These are phyloP conservation scores for Agriopis marginaria DNA, from an alignment of 2,888 invertebrate species.

Conservation along the genomic window DNA sequence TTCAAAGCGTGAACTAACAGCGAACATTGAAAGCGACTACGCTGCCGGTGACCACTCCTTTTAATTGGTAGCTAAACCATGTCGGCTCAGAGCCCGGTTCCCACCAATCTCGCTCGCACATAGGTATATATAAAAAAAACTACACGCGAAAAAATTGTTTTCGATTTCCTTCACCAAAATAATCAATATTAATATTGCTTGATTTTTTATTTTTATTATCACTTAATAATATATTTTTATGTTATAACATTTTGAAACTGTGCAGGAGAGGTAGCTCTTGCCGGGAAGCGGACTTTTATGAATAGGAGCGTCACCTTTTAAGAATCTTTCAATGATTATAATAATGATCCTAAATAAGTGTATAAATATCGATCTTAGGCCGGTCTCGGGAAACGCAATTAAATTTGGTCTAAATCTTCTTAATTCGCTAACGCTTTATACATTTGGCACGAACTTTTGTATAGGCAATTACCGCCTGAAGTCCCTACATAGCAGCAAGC, in stretches of 20 bases:
- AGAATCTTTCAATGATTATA: background rate
- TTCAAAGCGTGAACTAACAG: constrained; percentile 7
- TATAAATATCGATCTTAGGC: constrained; percentile 11
- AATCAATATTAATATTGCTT: too few species aligned
- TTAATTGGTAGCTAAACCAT: constrained; percentile 15
- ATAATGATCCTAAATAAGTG: background rate
- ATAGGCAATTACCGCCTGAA: background rate
- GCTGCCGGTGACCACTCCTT: background rate
- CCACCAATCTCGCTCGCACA: too few species aligned
- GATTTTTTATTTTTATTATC: too few species aligned
- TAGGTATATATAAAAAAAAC: too few species aligned
- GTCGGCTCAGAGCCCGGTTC: constrained; percentile 7
- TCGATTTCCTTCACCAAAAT: too few species aligned
- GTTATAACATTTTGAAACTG: too few species aligned
- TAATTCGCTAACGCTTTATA: constrained; percentile 6
- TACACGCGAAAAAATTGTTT: too few species aligned
- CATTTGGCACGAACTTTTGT: constrained; percentile 28
- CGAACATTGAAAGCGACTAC: constrained; percentile 4
- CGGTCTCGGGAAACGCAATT: constrained; percentile 11
- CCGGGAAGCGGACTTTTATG: constrained; percentile 32
- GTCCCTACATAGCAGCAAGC: background rate
- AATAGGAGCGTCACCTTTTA: constrained; percentile 49
- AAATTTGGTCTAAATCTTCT: constrained; percentile 6
- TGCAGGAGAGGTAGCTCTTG: too few species aligned
- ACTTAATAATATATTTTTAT: too few species aligned